Evolutionary conservation across 2,888 invertebrate species (phyloP), one percentile per base, ranked within the genome.

Genomic region (Chorisops tibialis): DNA sequence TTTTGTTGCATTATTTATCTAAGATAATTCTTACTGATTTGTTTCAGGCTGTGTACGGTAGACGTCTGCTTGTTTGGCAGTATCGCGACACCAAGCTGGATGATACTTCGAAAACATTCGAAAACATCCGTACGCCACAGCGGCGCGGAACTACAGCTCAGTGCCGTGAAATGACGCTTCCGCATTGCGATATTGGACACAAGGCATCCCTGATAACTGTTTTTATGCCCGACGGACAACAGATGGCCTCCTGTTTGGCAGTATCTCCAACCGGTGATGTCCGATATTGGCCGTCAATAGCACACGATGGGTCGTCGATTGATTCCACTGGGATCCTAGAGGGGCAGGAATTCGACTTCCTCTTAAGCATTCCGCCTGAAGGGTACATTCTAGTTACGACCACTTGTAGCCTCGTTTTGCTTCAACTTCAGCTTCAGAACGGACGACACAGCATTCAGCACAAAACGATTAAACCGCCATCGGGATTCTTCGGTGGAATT

Each of bases 241-340:
- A 83, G 74, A 83, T 87, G 74, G 91, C 93, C 7, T 88, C 92
- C 1, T 93, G 93, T 71, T 85, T 96, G 69, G 94, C 95, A 14
- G 93, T 94, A 1, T 95, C 96, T 0, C 95, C 96, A 1, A 96
- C 96, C 73, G 96, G 96, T 37, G 85, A 88, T 52, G 88, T 94
- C 1, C 85, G 96, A 1, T 96, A 89, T 78, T 97, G 96, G 96
- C 85, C 91, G 0, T 91, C 89, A 4, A 86, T 96, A 38, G 89
- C 90, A 0, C 92, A 95, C 69, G 94, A 94, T 73, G 89, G 89
- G 0, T 87, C 89, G 1, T 93, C 89, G 11, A 84, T 89, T 12
- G 96, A 96, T 74, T 86, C 89, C 45, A 87, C 86, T 61, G 89
- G 91, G 2, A 94, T 95, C 72, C 80, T 96, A 35, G 91, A 92